Evolutionary conservation across 1,140 invertebrate genomes (phyloP).

Genomic region (Pseudomyrmex cubaensis): DNA sequence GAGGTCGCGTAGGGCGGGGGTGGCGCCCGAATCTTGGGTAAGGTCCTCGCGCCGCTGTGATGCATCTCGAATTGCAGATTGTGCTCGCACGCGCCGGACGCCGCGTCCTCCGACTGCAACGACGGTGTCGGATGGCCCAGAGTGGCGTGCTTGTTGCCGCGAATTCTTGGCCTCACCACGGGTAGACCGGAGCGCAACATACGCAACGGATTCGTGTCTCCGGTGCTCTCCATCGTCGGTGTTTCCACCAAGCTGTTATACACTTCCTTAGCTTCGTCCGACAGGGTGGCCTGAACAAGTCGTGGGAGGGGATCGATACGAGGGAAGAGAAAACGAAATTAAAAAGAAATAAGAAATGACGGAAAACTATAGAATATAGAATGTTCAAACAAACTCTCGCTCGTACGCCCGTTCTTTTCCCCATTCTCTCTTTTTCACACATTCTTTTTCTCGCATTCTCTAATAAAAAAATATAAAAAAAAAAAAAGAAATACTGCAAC

Average conservation of each 20-base stretch:
- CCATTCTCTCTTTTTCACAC: background rate
- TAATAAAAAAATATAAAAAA: too few species aligned
- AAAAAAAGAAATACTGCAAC: background rate
- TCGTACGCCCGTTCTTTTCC: background rate
- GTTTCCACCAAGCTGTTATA: conserved; percentile 96
- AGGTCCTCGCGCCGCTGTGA: conserved; percentile 78
- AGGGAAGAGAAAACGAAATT: conserved; percentile 80
- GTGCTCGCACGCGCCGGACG: conserved; percentile 48
- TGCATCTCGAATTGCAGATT: conserved; percentile 79
- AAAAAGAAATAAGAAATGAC: conserved; percentile 79
- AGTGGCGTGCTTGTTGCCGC: conserved; percentile 86
- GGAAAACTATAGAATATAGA: conserved; percentile 39
- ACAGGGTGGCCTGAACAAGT: conserved; percentile 89
- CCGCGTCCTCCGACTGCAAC: conserved; percentile 72
- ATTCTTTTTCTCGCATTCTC: background rate
- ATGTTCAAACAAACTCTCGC: conserved; percentile 25
- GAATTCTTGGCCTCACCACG: conserved; percentile 86
- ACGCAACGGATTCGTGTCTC: conserved; percentile 89
- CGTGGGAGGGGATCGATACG: conserved; percentile 76
- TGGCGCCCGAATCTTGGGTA: conserved; percentile 80
- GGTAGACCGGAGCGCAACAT: conserved; percentile 89
- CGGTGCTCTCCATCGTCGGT: conserved; percentile 82
- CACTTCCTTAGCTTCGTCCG: conserved; percentile 94
- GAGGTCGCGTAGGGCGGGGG: conserved; percentile 72
- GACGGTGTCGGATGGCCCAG: conserved; percentile 54